Conservation (phyloP, 2,113 vertebrate species). For the Neogobius melanostomus region DNA sequence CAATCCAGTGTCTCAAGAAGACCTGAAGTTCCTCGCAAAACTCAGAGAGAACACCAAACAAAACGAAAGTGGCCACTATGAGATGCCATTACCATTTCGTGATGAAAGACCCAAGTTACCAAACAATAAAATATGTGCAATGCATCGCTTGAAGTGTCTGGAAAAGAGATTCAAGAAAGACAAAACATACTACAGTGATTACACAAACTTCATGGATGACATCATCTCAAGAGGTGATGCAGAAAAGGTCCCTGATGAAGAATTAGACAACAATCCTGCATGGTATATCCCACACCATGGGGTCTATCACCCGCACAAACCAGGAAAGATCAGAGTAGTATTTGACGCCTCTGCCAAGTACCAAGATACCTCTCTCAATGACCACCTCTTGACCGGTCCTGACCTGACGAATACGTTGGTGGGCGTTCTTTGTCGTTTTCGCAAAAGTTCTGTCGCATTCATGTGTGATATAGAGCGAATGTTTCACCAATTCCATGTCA, state of each 20-base stretch:
- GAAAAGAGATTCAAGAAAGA: not conserved
- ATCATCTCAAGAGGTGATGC: not conserved
- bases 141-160: constrained; percentile 3
- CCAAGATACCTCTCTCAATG: not conserved
- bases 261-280: not conserved
- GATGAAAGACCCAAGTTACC: constrained; percentile 12
- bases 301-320: not conserved
- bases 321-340: not conserved
- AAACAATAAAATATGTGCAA: constrained; percentile 15
- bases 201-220: not conserved
- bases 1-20: constrained; percentile 13
- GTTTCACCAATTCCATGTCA: no score
- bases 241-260: not conserved
- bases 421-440: not conserved
- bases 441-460: no score
- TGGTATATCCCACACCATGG: not conserved
- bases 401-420: not conserved
- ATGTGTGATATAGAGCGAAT: no score
- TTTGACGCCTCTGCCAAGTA: not conserved
- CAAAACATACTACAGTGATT: not conserved
- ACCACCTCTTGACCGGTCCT: not conserved
- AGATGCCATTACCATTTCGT: constrained; percentile 6
- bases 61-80: constrained; percentile 13
- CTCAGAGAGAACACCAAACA: constrained; percentile 10
- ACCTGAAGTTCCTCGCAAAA: constrained; percentile 6